Conservation (phyloP, 2,888 invertebrate genomes). For the Diploptera punctata region DNA sequence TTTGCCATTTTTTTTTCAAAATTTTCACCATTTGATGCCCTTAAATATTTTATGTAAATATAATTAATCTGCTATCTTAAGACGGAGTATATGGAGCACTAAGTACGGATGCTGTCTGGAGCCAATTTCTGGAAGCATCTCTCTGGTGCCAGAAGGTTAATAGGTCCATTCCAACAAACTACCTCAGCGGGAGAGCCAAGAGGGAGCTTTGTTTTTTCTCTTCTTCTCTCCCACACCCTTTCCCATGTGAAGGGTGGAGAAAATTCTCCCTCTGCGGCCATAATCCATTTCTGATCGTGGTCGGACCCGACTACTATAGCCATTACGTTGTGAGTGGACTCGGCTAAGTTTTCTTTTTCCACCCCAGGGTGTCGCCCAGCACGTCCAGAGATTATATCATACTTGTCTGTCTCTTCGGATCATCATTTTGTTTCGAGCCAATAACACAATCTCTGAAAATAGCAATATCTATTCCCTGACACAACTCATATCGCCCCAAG, state of each 20-base stretch:
- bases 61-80: too few species aligned
- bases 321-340: slow-evolving; percentile 20
- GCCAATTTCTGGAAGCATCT: slow-evolving; percentile 26
- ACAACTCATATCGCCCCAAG: too few species aligned
- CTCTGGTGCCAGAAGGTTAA: slow-evolving; percentile 36
- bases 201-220: slow-evolving; percentile 24
- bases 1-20: too few species aligned
- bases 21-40: too few species aligned
- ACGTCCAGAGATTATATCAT: slow-evolving; percentile 18
- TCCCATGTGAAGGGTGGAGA: neutral
- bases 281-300: slow-evolving; percentile 40
- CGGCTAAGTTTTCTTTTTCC: slow-evolving; percentile 3
- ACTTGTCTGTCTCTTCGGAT: neutral
- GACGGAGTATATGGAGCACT: too few species aligned
- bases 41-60: too few species aligned
- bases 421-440: neutral
- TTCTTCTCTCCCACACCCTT: neutral
- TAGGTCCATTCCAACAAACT: slow-evolving; percentile 40
- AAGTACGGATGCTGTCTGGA: too few species aligned
- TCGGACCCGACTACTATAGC: neutral
- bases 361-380: slow-evolving; percentile 7
- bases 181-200: slow-evolving; percentile 17
- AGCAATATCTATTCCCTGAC: too few species aligned
- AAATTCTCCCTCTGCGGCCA: slow-evolving; percentile 33
- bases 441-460: too few species aligned